These are phyloP conservation scores for Pollenia griseotomentosa DNA, from an alignment of 2,888 invertebrate genomes.

Conservation along the genomic window DNA sequence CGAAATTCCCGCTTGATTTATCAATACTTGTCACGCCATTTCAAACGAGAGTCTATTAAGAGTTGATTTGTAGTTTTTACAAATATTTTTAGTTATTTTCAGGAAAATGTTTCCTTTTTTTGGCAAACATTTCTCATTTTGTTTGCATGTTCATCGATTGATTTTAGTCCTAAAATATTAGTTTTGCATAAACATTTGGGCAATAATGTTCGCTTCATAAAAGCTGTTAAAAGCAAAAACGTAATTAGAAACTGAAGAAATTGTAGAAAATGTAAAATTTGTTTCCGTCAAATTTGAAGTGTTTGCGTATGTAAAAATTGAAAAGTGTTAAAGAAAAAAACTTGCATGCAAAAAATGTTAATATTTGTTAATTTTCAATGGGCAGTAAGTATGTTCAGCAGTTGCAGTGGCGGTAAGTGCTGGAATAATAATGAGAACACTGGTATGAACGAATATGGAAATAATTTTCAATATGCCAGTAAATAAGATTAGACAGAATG, in stretches of 20 bases:
- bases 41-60: not conserved
- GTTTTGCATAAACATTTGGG: slow-evolving; percentile 26
- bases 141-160: slow-evolving; percentile 11
- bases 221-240: not conserved
- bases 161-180: slow-evolving; percentile 37
- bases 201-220: not conserved
- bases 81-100: slow-evolving; percentile 21
- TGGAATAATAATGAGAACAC: not conserved
- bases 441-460: not conserved
- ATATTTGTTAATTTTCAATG: slow-evolving; percentile 41
- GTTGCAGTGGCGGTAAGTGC: slow-evolving; percentile 52
- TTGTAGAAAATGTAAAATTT: not conserved
- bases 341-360: slow-evolving; percentile 23
- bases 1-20: slow-evolving; percentile 40
- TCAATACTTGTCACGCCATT: slow-evolving; percentile 53
- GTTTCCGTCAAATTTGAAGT: not conserved
- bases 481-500: no score
- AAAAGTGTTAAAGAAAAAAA: not conserved
- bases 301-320: not conserved
- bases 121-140: not conserved
- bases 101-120: no score
- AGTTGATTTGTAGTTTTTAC: slow-evolving; percentile 18
- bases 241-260: not conserved
- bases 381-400: slow-evolving; percentile 13
- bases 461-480: no score